A percentile compares a stretch with the other conserved stretches of the same genome.
Evolutionary conservation across 2,888 invertebrate genomes (phyloP).

Genomic region (Drosophila nr. perissopoda): DNA sequence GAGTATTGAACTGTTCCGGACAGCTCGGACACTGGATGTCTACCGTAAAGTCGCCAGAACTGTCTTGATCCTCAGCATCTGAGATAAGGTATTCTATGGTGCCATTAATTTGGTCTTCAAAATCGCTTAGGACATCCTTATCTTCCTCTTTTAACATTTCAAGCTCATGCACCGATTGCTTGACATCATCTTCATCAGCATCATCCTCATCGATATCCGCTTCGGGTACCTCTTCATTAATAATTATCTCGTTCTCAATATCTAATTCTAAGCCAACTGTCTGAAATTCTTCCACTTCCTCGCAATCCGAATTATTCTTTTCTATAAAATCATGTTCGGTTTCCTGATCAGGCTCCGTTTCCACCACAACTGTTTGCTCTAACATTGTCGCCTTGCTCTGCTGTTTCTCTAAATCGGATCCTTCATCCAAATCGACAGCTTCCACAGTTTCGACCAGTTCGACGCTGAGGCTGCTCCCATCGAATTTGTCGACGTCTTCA

Average conservation of each 20-base stretch:
- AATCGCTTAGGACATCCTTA: conserved; percentile 61
- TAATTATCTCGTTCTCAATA: conserved; percentile 69
- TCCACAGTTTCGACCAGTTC: conserved; percentile 40
- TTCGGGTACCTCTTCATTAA: conserved; percentile 57
- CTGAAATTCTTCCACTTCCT: conserved; percentile 55
- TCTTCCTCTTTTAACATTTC: conserved; percentile 45
- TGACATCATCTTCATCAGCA: conserved; percentile 19
- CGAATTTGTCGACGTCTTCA: conserved; percentile 41
- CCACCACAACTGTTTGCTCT: conserved; percentile 18
- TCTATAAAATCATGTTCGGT: conserved; percentile 35
- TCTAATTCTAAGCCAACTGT: conserved; percentile 63
- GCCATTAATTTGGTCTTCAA: conserved; percentile 65
- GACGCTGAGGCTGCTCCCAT: conserved; percentile 29
- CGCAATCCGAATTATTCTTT: conserved; percentile 42
- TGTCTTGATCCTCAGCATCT: conserved; percentile 63
- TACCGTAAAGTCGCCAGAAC: conserved; percentile 63
- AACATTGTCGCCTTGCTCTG: conserved; percentile 5
- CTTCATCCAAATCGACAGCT: conserved; percentile 32
- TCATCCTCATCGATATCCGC: conserved; percentile 42
- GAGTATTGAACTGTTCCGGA: conserved; percentile 59
- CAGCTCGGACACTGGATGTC: conserved; percentile 71
- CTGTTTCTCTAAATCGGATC: conserved; percentile 1
- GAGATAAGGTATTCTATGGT: conserved; percentile 70
- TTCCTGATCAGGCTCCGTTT: conserved; percentile 19
- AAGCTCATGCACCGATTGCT: conserved; percentile 33